Base-by-base conservation (phyloP, 2,113 vertebrate genomes). In the Struthio camelus region DNA sequence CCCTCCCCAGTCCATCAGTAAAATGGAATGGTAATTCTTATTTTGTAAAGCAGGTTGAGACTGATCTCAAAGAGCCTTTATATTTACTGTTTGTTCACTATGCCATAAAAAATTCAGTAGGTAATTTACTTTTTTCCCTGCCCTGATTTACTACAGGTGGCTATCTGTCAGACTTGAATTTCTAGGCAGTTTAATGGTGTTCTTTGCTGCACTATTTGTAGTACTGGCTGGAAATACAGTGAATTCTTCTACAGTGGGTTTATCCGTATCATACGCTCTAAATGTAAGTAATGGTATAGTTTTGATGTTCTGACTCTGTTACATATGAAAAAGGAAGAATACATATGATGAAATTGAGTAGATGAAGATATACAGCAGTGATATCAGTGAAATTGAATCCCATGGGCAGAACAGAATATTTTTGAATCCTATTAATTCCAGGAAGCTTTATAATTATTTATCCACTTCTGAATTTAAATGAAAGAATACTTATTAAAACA, bases 191-290 rank as follows among this genome's bases (percentile, higher is more conserved):
- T 42, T 97, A 92, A 89, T 97, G 96, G 85, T 98, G 12, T 96
- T 98, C 90, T 97, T 98, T 81, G 93, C 97, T 91, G 96, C 95
- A 42, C 4, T 97, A 53, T 91, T 98, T 67, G 71, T 97, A 48
- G 77, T 94, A 44, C 79, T 97, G 65, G 96, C 90, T 94, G 94
- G 94, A 56, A 87, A 78, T 83, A 94, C 67, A 51, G 58, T 95
- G 81, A 97, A 96, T 87, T 98, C 97, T 54, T 97, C 96, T 73
- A 40, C 93, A 40, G 96, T 98, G 91, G 97, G 96, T 69, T 96
- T 98, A 83, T 96, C 92, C 8, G 95, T 98, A 79, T 96, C 96
- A 16, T 98, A 97, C 96, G 92, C 97, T 64, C 73, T 98, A 64
- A 98, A 97, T 96, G 96, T 98, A 97, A 98, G 98, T 97, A 87